Conservation (phyloP, 2,113 vertebrate genomes). For the Penelope pileata region DNA sequence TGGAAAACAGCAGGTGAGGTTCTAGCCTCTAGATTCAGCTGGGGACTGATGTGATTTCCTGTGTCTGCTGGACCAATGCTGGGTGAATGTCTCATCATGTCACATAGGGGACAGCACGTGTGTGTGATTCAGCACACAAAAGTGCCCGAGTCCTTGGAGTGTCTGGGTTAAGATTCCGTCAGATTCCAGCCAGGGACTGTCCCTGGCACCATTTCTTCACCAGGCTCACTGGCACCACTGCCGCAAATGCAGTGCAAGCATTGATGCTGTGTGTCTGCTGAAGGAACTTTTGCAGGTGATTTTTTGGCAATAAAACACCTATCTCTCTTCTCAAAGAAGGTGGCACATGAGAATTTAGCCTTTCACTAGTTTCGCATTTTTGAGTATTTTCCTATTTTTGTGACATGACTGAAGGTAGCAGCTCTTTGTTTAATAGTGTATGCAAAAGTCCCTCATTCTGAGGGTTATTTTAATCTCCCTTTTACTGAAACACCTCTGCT, state of each 20-base stretch:
- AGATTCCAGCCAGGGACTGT: rapidly evolving
- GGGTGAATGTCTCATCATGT: rapidly evolving
- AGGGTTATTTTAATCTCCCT: neutral
- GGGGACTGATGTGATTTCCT: neutral
- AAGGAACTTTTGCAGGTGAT: neutral
- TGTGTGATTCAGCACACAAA: rapidly evolving
- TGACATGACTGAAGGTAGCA: neutral
- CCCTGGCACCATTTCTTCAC: neutral
- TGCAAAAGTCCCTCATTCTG: neutral
- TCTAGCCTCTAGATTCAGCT: neutral
- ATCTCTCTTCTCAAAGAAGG: neutral
- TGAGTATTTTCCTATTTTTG: neutral
- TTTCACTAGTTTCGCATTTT: neutral
- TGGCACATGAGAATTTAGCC: neutral
- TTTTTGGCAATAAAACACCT: neutral
- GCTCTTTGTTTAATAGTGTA: neutral
- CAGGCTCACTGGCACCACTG: rapidly evolving
- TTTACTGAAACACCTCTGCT: neutral
- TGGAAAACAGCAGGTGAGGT: neutral
- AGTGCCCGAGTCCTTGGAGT: neutral
- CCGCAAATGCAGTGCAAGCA: no score
- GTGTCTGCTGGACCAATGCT: rapidly evolving
- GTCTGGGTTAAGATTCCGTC: rapidly evolving
- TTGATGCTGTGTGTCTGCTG: neutral
- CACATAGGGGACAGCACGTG: rapidly evolving